A percentile compares a stretch with the other conserved stretches of the same genome.
Evolutionary conservation across 2,797 vertebrate species (phyloP).

Genomic region (Buphagus erythrorhynchus): DNA sequence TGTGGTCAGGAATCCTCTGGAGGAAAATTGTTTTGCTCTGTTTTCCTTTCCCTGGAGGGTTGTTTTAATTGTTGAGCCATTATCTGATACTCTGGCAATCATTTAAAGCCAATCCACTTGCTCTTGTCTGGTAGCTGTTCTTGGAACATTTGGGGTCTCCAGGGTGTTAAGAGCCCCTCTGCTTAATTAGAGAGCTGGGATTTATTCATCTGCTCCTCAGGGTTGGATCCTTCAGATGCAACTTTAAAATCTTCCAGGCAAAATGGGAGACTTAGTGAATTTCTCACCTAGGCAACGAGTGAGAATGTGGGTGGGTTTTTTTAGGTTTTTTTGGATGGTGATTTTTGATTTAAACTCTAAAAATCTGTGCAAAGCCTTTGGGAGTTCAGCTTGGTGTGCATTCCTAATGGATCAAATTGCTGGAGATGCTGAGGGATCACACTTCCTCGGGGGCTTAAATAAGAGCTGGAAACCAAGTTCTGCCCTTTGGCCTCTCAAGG

Average conservation of each 20-base stretch:
- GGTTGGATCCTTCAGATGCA: not conserved
- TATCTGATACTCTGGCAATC: not conserved
- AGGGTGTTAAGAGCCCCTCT: not conserved
- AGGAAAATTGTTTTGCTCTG: not conserved
- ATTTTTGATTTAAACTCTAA: slow-evolving; percentile 1
- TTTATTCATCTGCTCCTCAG: not conserved
- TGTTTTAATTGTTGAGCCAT: not conserved
- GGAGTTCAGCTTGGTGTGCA: not conserved
- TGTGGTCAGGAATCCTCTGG: not conserved
- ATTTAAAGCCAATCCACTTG: not conserved
- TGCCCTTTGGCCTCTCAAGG: not conserved
- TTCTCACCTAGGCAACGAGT: slow-evolving; percentile 1
- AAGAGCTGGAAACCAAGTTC: not conserved
- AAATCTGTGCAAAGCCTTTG: not conserved
- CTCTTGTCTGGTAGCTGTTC: not conserved
- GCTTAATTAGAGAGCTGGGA: not conserved
- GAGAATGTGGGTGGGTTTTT: not conserved
- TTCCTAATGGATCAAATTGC: slow-evolving; percentile 21
- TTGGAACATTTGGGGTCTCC: not conserved
- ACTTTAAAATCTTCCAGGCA: not conserved
- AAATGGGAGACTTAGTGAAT: not conserved
- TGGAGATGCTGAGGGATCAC: not conserved
- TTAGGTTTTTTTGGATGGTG: not conserved
- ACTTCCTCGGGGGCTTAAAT: not conserved
- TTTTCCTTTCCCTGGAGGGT: not conserved